Percentiles rank a stretch among this genome's conserved stretches.
Conservation (phyloP, 2,113 vertebrate genomes). For the Pelusios castaneus region DNA sequence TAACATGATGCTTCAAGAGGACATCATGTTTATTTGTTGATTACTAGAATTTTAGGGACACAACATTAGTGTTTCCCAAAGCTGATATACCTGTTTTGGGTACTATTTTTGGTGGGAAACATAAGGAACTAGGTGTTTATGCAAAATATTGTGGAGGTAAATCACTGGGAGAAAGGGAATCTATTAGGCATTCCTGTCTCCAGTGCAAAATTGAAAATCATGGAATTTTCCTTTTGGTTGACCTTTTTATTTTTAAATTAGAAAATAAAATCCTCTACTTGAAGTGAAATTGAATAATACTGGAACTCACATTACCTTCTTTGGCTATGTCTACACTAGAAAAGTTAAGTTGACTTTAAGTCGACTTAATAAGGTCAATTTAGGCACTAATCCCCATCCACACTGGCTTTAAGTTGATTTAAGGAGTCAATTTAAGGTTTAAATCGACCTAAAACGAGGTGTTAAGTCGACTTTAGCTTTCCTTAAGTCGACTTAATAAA, state of each 20-base stretch:
- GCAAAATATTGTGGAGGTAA: fast-evolving
- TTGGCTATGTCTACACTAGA: too few relatives aligned
- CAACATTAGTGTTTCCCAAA: neutral
- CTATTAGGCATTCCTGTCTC: neutral
- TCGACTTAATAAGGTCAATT: too few relatives aligned
- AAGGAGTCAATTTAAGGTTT: too few relatives aligned
- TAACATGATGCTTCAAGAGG: neutral
- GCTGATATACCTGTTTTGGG: neutral
- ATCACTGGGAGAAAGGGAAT: neutral
- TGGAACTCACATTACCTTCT: neutral
- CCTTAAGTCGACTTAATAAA: too few relatives aligned
- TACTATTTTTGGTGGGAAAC: constrained; percentile 20
- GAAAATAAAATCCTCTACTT: neutral
- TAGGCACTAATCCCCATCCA: too few relatives aligned
- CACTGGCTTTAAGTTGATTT: too few relatives aligned
- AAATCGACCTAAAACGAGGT: too few relatives aligned
- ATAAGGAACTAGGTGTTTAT: neutral
- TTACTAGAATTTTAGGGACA: neutral
- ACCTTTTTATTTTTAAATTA: neutral
- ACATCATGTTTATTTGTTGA: neutral
- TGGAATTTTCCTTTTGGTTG: fast-evolving
- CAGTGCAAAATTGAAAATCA: neutral
- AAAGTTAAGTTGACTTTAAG: too few relatives aligned
- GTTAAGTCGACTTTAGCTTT: too few relatives aligned
- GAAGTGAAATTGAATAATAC: neutral